Evolutionary conservation across 2,888 invertebrate species (phyloP), one percentile per base, ranked within the genome.

Genomic region (Torymus auratus): DNA sequence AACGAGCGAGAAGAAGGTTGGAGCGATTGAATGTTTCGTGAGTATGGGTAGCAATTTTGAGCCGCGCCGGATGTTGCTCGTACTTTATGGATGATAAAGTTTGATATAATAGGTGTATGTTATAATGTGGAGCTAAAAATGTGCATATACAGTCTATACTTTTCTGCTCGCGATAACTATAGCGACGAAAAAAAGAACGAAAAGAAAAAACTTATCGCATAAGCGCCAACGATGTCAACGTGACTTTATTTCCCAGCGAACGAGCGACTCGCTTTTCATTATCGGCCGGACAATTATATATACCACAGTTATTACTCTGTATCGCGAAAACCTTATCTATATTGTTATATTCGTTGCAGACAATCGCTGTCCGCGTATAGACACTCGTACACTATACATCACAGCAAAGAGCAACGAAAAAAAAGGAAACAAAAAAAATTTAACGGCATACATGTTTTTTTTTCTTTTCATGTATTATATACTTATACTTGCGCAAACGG

Each of bases 211-310:
- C 13, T 72, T 72, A 72, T 71, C 60, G n/a, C 15, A n/a, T 20
- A 5, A 20, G 53, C 41, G 5, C 52, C 7, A 72, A 62, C 55
- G 62, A 62, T 72, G 62, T 55, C 71, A 61, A 61, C 61, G n/a
- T 55, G 28, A 28, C 28, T 72, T 62, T 62, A 62, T 67, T 60
- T 20, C 67, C 14, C 41, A 7, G 41, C 41, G 7, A 5, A 7
- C 41, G 41, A 41, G 65, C 23, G 5, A 20, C n/a, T 67, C 53
- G 41, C 56, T 67, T 78, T 52, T 10, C 58, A 53, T 28, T 72
- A 72, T 78, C 77, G 4, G 13, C 7, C 13, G n/a, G 28, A 15
- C 17, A 78, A 78, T 78, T 72, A 41, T 41, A 41, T 41, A 41
- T 41, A 41, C 7, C 41, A 0, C 1, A 3, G 41, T 41, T 41